These are phyloP conservation scores for Aradophagus sp. DNA, from an alignment of 1,140 invertebrate species.

Conservation along the genomic window DNA sequence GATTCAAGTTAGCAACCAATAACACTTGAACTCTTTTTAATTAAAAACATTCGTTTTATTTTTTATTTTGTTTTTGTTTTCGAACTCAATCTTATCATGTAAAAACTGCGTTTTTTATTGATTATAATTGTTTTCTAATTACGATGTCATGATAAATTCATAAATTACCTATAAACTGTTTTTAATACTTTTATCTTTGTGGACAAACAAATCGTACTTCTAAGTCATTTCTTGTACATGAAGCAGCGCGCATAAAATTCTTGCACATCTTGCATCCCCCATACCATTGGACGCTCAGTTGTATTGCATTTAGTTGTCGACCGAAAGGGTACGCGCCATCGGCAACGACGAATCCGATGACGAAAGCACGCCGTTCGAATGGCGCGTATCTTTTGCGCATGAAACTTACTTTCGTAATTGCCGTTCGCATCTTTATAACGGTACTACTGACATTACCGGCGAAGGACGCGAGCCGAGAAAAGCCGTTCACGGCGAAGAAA, in stretches of 20 bases:
- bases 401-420: conserved; percentile 39
- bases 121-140: no score
- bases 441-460: conserved; percentile 45
- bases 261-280: conserved; percentile 12
- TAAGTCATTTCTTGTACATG: neutral
- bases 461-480: conserved; percentile 40
- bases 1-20: no score
- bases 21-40: no score
- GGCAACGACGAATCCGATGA: conserved; percentile 8
- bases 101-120: no score
- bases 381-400: conserved; percentile 21
- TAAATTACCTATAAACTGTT: no score
- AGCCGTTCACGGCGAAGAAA: conserved; percentile 25
- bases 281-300: conserved; percentile 21
- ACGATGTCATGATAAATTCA: no score
- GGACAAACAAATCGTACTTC: neutral
- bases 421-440: conserved; percentile 47
- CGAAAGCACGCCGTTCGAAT: conserved; percentile 19
- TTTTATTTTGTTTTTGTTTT: no score
- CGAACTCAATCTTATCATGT: no score
- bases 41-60: no score
- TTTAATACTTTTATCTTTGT: neutral
- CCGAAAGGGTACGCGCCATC: conserved; percentile 4
- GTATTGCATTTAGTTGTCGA: conserved; percentile 32
- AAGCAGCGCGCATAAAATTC: conserved; percentile 11